Percentiles rank a stretch among this genome's conserved stretches.
phyloP scores from a whole-genome alignment of 2,888 invertebrate species.

The Podabrus alpinus region DNA sequence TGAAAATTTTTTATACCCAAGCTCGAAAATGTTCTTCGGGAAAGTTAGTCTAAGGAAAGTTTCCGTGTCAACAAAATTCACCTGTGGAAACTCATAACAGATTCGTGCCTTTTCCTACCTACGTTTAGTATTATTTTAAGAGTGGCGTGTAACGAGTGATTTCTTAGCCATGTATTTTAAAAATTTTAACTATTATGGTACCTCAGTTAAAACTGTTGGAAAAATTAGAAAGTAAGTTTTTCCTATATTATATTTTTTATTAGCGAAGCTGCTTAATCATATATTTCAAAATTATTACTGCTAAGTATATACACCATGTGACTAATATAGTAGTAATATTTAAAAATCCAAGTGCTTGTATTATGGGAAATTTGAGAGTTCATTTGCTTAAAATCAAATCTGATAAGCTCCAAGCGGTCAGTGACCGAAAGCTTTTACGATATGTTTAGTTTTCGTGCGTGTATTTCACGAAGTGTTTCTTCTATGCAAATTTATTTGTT shows the following conservation, averaged over 20 bases:
- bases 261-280: not conserved
- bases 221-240: not conserved
- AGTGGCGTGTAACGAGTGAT: conserved; percentile 21
- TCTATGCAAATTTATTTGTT: not conserved
- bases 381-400: not conserved
- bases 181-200: not conserved
- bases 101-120: conserved; percentile 20
- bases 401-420: conserved; percentile 1
- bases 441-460: conserved; percentile 3
- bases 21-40: conserved; percentile 4
- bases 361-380: not conserved
- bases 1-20: not conserved
- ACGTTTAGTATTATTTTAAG: conserved; percentile 10
- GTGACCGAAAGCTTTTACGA: conserved; percentile 9
- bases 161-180: conserved; percentile 8
- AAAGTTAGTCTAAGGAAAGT: conserved; percentile 14
- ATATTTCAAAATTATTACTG: not conserved
- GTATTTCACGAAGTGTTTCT: conserved; percentile 1
- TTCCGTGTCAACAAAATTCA: conserved; percentile 23
- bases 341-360: not conserved
- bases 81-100: conserved; percentile 29
- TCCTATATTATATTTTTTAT: not conserved
- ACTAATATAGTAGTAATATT: not conserved
- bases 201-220: not conserved
- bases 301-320: not conserved